These are phyloP conservation scores for Nematopogon swammerdamellus DNA, from an alignment of 2,888 invertebrate genomes.

Conservation along the genomic window DNA sequence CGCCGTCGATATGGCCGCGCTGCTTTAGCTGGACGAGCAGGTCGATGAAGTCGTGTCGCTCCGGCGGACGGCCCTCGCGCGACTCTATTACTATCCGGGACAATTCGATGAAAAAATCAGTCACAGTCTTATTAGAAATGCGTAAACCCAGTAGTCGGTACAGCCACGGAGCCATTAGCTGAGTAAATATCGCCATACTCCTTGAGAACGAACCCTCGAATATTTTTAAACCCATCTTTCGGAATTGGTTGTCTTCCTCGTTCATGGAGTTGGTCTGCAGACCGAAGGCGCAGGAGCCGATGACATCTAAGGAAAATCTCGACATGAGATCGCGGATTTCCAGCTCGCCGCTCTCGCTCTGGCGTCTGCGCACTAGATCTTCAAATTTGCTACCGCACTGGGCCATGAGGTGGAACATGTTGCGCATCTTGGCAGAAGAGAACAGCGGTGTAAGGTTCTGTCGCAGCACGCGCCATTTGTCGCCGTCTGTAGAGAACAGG, in stretches of 20 bases:
- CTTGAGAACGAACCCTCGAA: constrained; percentile 17
- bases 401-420: constrained; percentile 31
- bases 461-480: constrained; percentile 30
- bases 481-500: constrained; percentile 26
- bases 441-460: constrained; percentile 33
- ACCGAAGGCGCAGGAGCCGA: constrained; percentile 29
- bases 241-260: constrained; percentile 20
- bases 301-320: constrained; percentile 29
- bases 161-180: background rate
- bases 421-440: constrained; percentile 32
- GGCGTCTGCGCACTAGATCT: constrained; percentile 10
- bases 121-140: background rate
- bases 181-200: constrained; percentile 14
- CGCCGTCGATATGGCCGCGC: constrained; percentile 20
- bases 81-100: constrained; percentile 11
- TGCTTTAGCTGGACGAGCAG: constrained; percentile 22
- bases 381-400: constrained; percentile 22
- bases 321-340: constrained; percentile 20
- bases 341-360: constrained; percentile 8
- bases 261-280: constrained; percentile 25
- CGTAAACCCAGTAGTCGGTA: background rate
- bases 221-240: constrained; percentile 18
- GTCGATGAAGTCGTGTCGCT: constrained; percentile 29
- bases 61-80: constrained; percentile 19
- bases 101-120: background rate